Percentiles rank a stretch among this genome's conserved stretches.
phyloP scores from a whole-genome alignment of 2,888 invertebrate genomes.

The Zaprionus bogoriensis region DNA sequence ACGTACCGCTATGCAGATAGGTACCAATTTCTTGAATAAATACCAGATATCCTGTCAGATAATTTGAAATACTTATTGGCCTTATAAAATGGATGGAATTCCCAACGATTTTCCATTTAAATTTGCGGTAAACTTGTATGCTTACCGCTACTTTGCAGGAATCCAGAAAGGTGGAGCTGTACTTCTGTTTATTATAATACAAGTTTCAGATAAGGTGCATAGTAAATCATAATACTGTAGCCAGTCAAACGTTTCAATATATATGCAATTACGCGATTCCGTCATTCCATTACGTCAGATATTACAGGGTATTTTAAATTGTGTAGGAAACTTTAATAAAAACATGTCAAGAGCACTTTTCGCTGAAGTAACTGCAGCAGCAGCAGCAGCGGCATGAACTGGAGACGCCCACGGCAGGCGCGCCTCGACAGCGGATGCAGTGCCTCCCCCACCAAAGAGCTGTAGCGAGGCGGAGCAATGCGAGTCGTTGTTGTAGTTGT shows the following conservation, averaged over 20 bases:
- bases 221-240: background rate
- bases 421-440: background rate
- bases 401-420: conserved; percentile 32
- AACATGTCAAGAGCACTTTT: conserved; percentile 74
- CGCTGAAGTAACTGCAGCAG: conserved; percentile 43
- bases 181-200: too few species aligned
- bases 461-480: background rate
- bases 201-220: too few species aligned
- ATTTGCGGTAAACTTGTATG: too few species aligned
- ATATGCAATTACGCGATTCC: too few species aligned
- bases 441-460: background rate
- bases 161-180: too few species aligned
- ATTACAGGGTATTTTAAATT: background rate
- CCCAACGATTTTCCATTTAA: too few species aligned
- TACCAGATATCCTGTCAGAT: too few species aligned
- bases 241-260: too few species aligned
- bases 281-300: background rate
- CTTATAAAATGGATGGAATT: too few species aligned
- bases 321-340: conserved; percentile 39
- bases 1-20: background rate
- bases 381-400: conserved; percentile 6
- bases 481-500: conserved; percentile 23
- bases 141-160: too few species aligned
- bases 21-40: too few species aligned
- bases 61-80: too few species aligned